Evolutionary conservation across 2,113 vertebrate genomes (phyloP).

Genomic region (Todiramphus chloris): DNA sequence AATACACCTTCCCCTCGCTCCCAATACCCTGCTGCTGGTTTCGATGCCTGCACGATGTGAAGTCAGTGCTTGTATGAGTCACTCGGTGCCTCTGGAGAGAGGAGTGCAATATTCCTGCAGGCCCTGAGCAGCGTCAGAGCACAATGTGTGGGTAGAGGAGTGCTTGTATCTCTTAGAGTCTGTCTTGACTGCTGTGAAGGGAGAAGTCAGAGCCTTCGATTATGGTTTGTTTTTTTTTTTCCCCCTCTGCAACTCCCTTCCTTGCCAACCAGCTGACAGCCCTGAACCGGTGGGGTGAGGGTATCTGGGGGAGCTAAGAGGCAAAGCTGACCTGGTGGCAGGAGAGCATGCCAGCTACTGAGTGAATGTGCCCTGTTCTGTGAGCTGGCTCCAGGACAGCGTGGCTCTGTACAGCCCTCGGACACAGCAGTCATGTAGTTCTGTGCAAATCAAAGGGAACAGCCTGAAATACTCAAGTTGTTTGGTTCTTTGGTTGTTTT

Average conservation of each 20-base stretch:
- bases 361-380: neutral
- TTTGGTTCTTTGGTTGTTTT: neutral
- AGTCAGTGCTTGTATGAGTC: neutral
- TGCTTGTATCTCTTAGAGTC: neutral
- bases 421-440: neutral
- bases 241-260: neutral
- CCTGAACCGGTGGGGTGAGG: neutral
- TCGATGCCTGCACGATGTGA: neutral
- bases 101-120: neutral
- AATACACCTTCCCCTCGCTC: rapidly evolving
- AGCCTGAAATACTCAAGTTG: neutral
- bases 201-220: neutral
- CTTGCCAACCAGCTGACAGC: neutral
- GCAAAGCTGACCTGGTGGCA: rapidly evolving
- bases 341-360: rapidly evolving
- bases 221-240: neutral
- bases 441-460: neutral
- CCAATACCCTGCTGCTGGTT: neutral
- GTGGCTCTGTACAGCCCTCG: rapidly evolving
- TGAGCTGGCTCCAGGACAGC: neutral
- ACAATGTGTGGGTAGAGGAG: neutral
- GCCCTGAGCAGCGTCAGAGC: neutral
- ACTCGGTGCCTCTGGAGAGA: neutral
- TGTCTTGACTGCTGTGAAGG: neutral
- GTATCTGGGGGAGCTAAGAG: neutral